These are phyloP conservation scores for Turritopsis rubra DNA, from an alignment of 30 jellyfish, hydroid and myxozoan species.

Conservation along the genomic window DNA sequence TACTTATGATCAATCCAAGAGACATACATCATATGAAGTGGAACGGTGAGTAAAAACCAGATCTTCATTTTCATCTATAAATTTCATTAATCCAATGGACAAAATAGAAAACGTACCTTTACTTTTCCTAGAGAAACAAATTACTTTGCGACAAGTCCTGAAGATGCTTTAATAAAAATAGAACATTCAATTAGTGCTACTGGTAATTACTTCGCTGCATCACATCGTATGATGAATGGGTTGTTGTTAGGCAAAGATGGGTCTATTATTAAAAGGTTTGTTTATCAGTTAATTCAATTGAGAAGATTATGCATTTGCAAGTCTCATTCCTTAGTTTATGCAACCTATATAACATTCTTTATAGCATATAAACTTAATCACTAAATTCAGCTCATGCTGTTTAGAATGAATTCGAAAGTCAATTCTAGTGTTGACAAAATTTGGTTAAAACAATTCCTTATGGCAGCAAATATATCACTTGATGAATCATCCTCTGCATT, in stretches of 20 bases:
- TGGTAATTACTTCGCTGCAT: conserved; percentile 51
- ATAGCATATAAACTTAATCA: too few species aligned
- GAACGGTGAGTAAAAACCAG: background rate
- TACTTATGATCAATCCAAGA: conserved; percentile 10
- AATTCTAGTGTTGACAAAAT: conserved; percentile 54
- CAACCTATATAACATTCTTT: too few species aligned
- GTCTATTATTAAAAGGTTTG: conserved; percentile 35
- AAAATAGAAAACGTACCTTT: background rate
- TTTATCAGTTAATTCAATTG: background rate
- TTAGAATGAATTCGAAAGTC: conserved; percentile 44
- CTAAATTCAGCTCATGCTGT: background rate
- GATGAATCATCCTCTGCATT: conserved; percentile 69
- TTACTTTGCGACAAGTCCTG: conserved; percentile 66
- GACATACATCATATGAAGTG: conserved; percentile 2
- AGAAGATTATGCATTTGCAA: too few species aligned
- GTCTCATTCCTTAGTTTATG: too few species aligned
- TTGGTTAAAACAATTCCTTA: conserved; percentile 47
- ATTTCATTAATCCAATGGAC: background rate
- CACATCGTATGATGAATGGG: conserved; percentile 91
- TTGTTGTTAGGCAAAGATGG: conserved; percentile 47
- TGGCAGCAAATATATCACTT: conserved; percentile 55
- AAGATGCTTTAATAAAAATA: conserved; percentile 66
- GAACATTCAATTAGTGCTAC: conserved; percentile 81
- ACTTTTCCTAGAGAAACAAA: conserved; percentile 45
- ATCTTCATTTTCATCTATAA: background rate